These are phyloP conservation scores for Clarias batrachus DNA, from an alignment of 2,113 vertebrate genomes.

Conservation along the genomic window DNA sequence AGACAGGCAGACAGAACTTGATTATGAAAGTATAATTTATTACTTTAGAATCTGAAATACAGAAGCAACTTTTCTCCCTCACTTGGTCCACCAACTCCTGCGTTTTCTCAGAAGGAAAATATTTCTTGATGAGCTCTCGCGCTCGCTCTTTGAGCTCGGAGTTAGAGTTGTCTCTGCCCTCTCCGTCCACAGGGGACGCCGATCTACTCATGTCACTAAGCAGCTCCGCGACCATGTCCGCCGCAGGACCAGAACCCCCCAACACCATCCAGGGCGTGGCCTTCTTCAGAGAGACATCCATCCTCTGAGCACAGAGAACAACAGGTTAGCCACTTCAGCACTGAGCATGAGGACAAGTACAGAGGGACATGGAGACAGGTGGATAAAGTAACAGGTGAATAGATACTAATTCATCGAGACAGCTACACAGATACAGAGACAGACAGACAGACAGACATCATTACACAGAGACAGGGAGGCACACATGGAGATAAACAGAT, in stretches of 20 bases:
- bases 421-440: not conserved
- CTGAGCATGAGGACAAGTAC: not conserved
- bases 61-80: slow-evolving; percentile 2
- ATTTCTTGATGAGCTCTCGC: slow-evolving; percentile 60
- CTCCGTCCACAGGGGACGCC: slow-evolving; percentile 17
- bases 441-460: not conserved
- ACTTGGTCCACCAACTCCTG: slow-evolving; percentile 67
- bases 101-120: slow-evolving; percentile 63
- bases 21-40: not conserved
- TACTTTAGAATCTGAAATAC: not conserved
- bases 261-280: slow-evolving; percentile 80
- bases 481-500: not conserved
- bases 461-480: not conserved
- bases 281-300: slow-evolving; percentile 74
- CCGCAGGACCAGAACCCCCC: slow-evolving; percentile 77
- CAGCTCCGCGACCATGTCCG: slow-evolving; percentile 77
- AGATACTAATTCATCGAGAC: not conserved
- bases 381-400: not conserved
- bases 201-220: slow-evolving; percentile 60
- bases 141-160: slow-evolving; percentile 52
- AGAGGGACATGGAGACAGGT: not conserved
- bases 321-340: too few relatives aligned
- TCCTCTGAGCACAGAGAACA: slow-evolving; percentile 60
- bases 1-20: not conserved
- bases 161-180: slow-evolving; percentile 41